Percentiles rank a stretch among this genome's conserved stretches.
Evolutionary conservation across 2,888 invertebrate genomes (phyloP).

Genomic region (Melanargia galathea): DNA sequence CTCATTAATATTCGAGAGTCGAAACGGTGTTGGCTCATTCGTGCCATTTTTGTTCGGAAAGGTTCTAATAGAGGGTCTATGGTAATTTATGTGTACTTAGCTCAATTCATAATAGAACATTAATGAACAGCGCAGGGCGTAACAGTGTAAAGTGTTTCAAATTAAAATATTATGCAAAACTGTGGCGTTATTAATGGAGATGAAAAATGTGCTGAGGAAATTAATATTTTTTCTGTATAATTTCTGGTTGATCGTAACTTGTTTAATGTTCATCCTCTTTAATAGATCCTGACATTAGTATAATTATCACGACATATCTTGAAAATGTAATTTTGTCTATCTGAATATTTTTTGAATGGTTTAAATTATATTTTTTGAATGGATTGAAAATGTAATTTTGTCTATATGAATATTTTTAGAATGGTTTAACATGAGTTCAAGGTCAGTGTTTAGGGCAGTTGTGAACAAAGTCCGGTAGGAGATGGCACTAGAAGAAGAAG

Average conservation of each 20-base stretch:
- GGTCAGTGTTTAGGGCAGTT: too few relatives aligned
- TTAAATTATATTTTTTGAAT: too few relatives aligned
- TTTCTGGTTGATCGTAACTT: background rate
- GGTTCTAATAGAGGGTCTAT: slow-evolving; percentile 32
- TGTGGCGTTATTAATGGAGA: slow-evolving; percentile 10
- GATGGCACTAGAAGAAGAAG: too few relatives aligned
- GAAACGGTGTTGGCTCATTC: slow-evolving; percentile 36
- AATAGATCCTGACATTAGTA: too few relatives aligned
- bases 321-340: too few relatives aligned
- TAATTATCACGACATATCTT: too few relatives aligned
- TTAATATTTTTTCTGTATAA: slow-evolving; percentile 2
- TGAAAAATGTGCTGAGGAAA: slow-evolving; percentile 14
- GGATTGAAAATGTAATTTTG: too few relatives aligned
- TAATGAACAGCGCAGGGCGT: slow-evolving; percentile 19
- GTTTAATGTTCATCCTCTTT: too few relatives aligned
- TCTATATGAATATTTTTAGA: too few relatives aligned
- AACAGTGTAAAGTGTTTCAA: slow-evolving; percentile 19
- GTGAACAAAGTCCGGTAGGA: too few relatives aligned
- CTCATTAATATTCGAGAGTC: slow-evolving; percentile 40
- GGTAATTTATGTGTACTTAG: slow-evolving; percentile 29
- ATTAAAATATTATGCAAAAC: slow-evolving; percentile 25
- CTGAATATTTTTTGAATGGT: too few relatives aligned
- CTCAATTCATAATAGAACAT: slow-evolving; percentile 29
- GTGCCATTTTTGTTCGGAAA: slow-evolving; percentile 29
- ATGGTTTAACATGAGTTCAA: too few relatives aligned